Base-by-base conservation (phyloP, 2,797 vertebrate genomes). In the Xiphorhynchus erythropygius region DNA sequence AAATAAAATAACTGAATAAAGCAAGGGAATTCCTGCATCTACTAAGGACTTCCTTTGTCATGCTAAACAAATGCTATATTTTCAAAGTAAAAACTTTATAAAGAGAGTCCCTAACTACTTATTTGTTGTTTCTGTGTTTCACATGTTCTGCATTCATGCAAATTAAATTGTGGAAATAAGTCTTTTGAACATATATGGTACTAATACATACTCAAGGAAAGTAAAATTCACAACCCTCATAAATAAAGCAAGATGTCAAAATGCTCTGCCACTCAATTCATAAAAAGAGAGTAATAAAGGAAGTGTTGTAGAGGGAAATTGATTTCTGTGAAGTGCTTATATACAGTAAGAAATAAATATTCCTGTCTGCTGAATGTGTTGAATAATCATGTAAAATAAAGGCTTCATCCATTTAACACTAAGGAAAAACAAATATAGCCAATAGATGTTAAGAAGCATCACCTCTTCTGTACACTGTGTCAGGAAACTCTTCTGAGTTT, bases 51-150 rank as follows among this genome's bases (percentile, higher is more conserved):
- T 82, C 5, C 1, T 74, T 46, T 53, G 13, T 60, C n/a, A 80
- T 14, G 19, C 2, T 64, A 56, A 21, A 11, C 30, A 82, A 84
- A 60, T 65, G 4, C 22, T 24, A 25, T 1, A 47, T 42, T 84
- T 91, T 73, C 13, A 13, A 79, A 87, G 39, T 11, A 0, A 69
- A 52, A 64, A 25, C 7, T 5, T 87, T 55, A 53, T 53, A 65
- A 1, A 13, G 3, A 57, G 27, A 5, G 1, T 13, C 4, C 3
- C 5, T 53, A 49, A 27, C 7, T 30, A 49, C 11, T 10, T 41
- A 53, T 39, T 89, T 78, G 18, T 28, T 68, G 1, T 62, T 87
- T 82, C 50, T 87, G 22, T 2, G 1, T 89, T 90, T 81, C 32
- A 68, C 4, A 2, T 33, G 18, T 84, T 68, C 53, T 24, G 28